Evolutionary conservation across 1,140 invertebrate genomes (phyloP), one percentile per base, ranked within the genome.

Genomic region (Tigriopus japonicus): DNA sequence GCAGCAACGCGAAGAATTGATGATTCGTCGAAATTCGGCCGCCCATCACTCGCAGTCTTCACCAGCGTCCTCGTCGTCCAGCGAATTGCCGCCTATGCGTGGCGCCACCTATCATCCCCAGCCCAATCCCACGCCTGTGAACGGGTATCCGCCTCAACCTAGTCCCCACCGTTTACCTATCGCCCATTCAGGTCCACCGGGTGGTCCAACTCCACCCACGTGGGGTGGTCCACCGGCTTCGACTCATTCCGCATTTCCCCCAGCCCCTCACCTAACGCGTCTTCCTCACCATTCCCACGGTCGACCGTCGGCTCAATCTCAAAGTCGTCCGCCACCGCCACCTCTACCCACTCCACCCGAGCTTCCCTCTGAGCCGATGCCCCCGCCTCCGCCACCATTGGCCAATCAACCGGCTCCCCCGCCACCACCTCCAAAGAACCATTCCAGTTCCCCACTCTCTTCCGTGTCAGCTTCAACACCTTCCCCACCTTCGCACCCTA

Each of bases 381-480:
- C 56, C 12, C 21, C 56, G n/a, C 56, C 56, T n/a, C 56, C 66
- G 15, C 62, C 63, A 28, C 60, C 64, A n/a, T 64, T 66, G 60
- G 51, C 62, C 43, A 51, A 60, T 51, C 42, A 54, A 53, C 52
- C 49, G 63, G 17, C 68, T 59, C 65, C 70, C 1, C 70, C 72
- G 24, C 74, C 76, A 60, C 63, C 65, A 42, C 62, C 62, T 51
- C 63, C 62, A 23, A 64, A 55, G 21, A 64, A 19, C 24, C 28
- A 35, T 35, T 60, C 49, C 60, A 49, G 59, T 68, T 67, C 35
- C 35, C 6, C 24, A 6, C 28, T 14, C 28, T 1, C 24, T 40
- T 52, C 17, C 51, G 24, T 21, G 51, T 15, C 45, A 14, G 28
- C n/a, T n/a, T 59, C 21, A 17, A 21, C 45, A 2, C 15, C 45